Evolutionary conservation across 2,113 vertebrate genomes (phyloP).

Genomic region (Gymnogyps californianus): DNA sequence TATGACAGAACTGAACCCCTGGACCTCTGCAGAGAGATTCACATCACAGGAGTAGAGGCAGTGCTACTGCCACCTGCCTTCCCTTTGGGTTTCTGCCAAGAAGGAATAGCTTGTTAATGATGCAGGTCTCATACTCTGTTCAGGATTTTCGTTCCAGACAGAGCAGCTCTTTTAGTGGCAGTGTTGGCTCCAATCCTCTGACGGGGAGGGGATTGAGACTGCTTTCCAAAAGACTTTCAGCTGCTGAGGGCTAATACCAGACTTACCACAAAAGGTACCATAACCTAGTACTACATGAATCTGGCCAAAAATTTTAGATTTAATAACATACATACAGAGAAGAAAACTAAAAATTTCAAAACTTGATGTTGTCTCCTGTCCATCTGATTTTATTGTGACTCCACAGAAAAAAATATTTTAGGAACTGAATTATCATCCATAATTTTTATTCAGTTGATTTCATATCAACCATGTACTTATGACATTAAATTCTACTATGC

Average conservation of each 20-base stretch:
- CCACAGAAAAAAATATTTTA: background rate
- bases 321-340: background rate
- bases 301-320: background rate
- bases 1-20: background rate
- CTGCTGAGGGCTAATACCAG: background rate
- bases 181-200: background rate
- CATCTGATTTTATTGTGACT: background rate
- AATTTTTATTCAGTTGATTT: slow-evolving; percentile 26
- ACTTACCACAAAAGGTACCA: background rate
- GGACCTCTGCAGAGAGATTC: background rate
- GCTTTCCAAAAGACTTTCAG: background rate
- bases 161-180: background rate
- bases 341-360: background rate
- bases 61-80: background rate
- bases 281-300: background rate
- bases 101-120: background rate
- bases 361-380: background rate
- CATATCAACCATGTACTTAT: background rate
- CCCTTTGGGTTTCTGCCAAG: background rate
- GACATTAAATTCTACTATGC: background rate
- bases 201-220: background rate
- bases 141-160: background rate
- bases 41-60: background rate
- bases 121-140: background rate
- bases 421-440: background rate